Evolutionary conservation across 2,888 invertebrate genomes (phyloP), one percentile per base, ranked within the genome.

Genomic region (Epiblema foenella): DNA sequence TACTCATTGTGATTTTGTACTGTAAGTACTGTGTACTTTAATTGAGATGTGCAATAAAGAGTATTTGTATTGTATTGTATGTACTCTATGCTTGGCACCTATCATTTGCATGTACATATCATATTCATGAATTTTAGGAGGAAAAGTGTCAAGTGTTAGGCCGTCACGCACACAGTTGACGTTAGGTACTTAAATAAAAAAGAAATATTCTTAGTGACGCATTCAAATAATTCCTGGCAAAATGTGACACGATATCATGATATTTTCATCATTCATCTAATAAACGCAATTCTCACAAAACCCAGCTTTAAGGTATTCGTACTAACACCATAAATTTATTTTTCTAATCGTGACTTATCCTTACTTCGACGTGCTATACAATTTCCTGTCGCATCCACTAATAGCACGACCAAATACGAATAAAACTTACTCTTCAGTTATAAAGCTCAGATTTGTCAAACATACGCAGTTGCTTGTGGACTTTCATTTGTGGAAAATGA

Each of bases 361-460:
- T 76, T 77, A 79, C 80, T 82, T 82, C 80, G 83, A 82, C 84
- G 80, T 82, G 78, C 79, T 79, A 84, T 85, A 85, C 84, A 85
- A 85, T 88, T 88, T 86, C 87, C 86, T 85, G 84, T 80, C 58
- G 51, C 63, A 33, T 60, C 59, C 62, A 65, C 64, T 74, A 68
- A 59, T 65, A 52, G 15, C 29, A 5, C 24, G 1, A 73, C 12
- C 24, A 51, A 79, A 65, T 69, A 66, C 9, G 83, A 83, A 82
- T 56, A 68, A 68, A 79, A 80, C 79, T 77, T 83, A 80, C 71
- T 56, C 2, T 42, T 2, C 49, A 54, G 24, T 17, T 2, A 10
- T 71, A 77, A 82, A 80, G 83, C 83, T 77, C 74, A 75, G 79
- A 76, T 83, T 84, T 83, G 73, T 76, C 73, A 60, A 74, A 73